phyloP scores from a whole-genome alignment of 1,140 invertebrate species.

The Drosophila kurseongensis region DNA sequence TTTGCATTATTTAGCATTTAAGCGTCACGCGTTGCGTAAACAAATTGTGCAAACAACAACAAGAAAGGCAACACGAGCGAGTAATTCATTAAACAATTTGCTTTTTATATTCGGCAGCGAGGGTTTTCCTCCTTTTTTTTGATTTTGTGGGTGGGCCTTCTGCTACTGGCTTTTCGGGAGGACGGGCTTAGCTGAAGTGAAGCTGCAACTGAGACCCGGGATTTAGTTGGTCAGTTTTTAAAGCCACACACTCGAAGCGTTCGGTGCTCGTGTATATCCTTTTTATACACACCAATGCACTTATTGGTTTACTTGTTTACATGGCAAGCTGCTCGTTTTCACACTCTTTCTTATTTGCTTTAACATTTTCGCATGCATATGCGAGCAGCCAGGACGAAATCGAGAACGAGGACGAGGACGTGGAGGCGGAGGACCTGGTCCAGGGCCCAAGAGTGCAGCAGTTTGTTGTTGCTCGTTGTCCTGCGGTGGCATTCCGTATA shows the following conservation, averaged over 20 bases:
- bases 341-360: slow-evolving; percentile 83
- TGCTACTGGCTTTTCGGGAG: neutral
- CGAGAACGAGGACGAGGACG: slow-evolving; percentile 27
- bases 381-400: slow-evolving; percentile 60
- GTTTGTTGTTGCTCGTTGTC: slow-evolving; percentile 61
- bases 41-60: slow-evolving; percentile 76
- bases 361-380: slow-evolving; percentile 82
- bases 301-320: slow-evolving; percentile 83
- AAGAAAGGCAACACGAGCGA: slow-evolving; percentile 56
- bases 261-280: slow-evolving; percentile 34
- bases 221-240: slow-evolving; percentile 67
- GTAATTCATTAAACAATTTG: slow-evolving; percentile 75
- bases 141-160: slow-evolving; percentile 9
- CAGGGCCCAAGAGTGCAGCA: slow-evolving; percentile 43
- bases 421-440: slow-evolving; percentile 16
- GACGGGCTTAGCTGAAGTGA: slow-evolving; percentile 34
- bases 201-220: slow-evolving; percentile 52
- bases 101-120: slow-evolving; percentile 32
- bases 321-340: slow-evolving; percentile 82
- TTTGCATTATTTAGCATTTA: slow-evolving; percentile 83
- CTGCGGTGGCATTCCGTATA: slow-evolving; percentile 61
- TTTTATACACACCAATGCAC: slow-evolving; percentile 60
- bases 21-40: slow-evolving; percentile 82
- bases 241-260: slow-evolving; percentile 52
- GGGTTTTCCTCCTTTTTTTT: slow-evolving; percentile 2